A percentile compares a stretch with the other conserved stretches of the same genome.
Conservation (phyloP, 2,888 invertebrate genomes). For the Trilocha varians region DNA sequence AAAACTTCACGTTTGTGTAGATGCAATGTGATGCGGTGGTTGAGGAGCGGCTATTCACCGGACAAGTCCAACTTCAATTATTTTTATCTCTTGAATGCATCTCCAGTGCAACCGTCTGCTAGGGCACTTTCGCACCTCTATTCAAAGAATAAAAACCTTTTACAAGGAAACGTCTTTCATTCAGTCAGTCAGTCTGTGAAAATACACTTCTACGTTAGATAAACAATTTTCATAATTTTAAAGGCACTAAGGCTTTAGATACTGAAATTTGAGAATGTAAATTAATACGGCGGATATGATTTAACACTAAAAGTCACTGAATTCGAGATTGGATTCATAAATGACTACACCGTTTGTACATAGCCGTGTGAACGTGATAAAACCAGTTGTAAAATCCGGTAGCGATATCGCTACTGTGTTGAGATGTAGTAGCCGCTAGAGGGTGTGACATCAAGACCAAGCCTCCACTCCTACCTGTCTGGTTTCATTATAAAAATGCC, state of each 20-base stretch:
- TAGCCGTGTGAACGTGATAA: not conserved
- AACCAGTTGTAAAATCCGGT: conserved; percentile 13
- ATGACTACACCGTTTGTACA: not conserved
- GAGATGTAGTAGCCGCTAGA: conserved; percentile 20
- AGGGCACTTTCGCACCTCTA: conserved; percentile 39
- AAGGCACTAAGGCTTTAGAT: too few relatives aligned
- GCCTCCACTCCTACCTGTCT: conserved; percentile 36
- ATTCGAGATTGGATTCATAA: too few relatives aligned
- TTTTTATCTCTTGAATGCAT: conserved; percentile 54
- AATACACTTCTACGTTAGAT: too few relatives aligned
- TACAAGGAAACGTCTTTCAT: conserved; percentile 2
- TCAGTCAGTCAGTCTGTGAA: not conserved
- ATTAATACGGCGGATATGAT: too few relatives aligned
- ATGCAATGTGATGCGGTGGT: not conserved
- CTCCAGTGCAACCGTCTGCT: conserved; percentile 27
- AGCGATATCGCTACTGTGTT: conserved; percentile 20
- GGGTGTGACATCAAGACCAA: conserved; percentile 25
- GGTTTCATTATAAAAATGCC: conserved; percentile 48
- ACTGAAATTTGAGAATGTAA: too few relatives aligned
- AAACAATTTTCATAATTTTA: too few relatives aligned
- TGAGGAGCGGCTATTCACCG: conserved; percentile 16
- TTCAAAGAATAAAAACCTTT: conserved; percentile 22
- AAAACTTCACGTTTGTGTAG: not conserved
- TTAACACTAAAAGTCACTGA: too few relatives aligned
- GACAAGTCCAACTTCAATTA: conserved; percentile 50